A percentile compares a stretch with the other conserved stretches of the same genome.
phyloP scores from a whole-genome alignment of 2,797 vertebrate genomes.

The Sebastes ruberrimus region DNA sequence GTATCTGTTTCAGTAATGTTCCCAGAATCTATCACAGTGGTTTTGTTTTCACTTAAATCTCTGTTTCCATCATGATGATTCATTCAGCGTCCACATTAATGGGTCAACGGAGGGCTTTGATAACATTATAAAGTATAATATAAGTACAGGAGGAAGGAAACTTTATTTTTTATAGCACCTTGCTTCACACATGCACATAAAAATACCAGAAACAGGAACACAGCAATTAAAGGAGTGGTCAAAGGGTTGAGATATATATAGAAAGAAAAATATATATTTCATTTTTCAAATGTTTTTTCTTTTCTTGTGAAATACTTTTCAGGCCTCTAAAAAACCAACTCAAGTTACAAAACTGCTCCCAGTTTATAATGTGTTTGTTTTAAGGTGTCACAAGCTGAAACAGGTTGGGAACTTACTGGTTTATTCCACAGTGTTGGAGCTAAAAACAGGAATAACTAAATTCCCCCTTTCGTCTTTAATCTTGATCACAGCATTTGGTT shows the following conservation, averaged over 20 bases:
- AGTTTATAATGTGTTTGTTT: background rate
- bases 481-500: background rate
- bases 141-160: background rate
- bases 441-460: background rate
- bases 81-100: background rate
- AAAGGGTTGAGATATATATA: background rate
- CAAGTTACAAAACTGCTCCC: background rate
- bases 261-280: background rate
- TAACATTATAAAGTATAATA: background rate
- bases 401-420: background rate
- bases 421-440: background rate
- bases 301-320: background rate
- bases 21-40: background rate
- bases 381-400: background rate
- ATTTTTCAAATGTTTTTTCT: background rate
- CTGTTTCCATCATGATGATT: background rate
- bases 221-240: background rate
- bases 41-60: conserved; percentile 1
- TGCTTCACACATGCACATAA: background rate
- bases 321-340: background rate
- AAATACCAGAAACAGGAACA: background rate
- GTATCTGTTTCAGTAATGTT: background rate
- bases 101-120: background rate
- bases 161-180: background rate
- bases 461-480: background rate